Evolutionary conservation across 2,797 vertebrate genomes (phyloP).

Genomic region (Schizopygopsis malacanthus): DNA sequence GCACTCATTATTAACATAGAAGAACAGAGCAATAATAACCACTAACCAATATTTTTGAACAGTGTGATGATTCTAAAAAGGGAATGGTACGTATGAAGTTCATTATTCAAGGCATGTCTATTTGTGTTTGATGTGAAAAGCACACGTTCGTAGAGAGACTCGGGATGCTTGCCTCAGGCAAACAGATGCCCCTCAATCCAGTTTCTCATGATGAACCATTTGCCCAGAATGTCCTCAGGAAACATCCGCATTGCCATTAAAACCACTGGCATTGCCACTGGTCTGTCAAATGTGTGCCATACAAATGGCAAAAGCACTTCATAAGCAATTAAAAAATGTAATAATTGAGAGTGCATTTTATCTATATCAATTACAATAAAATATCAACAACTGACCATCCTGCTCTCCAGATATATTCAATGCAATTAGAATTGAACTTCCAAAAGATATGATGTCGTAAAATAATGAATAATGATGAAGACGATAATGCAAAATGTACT

Average conservation of each 20-base stretch:
- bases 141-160: conserved; percentile 17
- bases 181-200: conserved; percentile 20
- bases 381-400: neutral
- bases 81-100: neutral
- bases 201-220: neutral
- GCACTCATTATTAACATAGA: neutral
- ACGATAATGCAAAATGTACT: no score
- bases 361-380: neutral
- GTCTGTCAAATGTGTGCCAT: neutral
- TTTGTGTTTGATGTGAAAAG: conserved; percentile 36
- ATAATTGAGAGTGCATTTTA: neutral
- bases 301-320: neutral
- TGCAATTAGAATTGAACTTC: neutral
- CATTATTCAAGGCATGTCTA: conserved; percentile 26
- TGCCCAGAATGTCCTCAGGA: conserved; percentile 3
- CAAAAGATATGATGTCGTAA: no score
- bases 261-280: neutral
- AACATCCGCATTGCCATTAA: neutral
- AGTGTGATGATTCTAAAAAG: conserved; percentile 7
- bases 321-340: neutral
- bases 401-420: neutral
- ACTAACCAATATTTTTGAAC: conserved; percentile 1
- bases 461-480: no score
- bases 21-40: neutral
- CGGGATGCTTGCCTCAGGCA: conserved; percentile 31